These are phyloP conservation scores for Limnothrissa miodon DNA, from an alignment of 2,113 vertebrate species.

Conservation along the genomic window DNA sequence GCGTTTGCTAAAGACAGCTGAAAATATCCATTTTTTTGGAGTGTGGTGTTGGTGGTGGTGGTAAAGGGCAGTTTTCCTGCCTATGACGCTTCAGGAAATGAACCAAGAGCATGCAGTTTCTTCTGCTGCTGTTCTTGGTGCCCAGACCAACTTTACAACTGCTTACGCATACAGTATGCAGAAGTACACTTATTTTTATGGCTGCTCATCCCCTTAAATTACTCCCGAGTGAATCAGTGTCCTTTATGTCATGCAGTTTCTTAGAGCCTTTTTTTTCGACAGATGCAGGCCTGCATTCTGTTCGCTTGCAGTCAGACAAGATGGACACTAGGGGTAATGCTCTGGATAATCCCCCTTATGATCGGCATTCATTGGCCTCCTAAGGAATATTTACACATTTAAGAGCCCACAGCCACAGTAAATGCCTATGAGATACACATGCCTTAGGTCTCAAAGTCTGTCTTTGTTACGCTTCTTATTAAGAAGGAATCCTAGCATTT, in stretches of 20 bases:
- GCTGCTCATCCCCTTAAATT: conserved; percentile 9
- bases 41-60: no score
- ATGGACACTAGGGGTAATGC: not conserved
- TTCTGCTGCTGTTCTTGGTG: not conserved
- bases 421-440: not conserved
- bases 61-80: not conserved
- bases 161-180: conserved; percentile 13
- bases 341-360: not conserved
- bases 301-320: not conserved
- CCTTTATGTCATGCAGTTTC: not conserved
- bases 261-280: not conserved
- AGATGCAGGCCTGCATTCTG: not conserved
- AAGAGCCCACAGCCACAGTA: not conserved
- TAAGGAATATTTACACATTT: not conserved
- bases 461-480: not conserved
- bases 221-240: conserved; percentile 12
- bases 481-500: not conserved
- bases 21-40: not conserved
- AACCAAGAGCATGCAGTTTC: not conserved
- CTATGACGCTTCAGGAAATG: not conserved
- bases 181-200: conserved; percentile 3
- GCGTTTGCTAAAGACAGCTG: not conserved
- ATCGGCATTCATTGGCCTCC: not conserved
- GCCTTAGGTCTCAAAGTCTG: not conserved
- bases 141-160: not conserved